phyloP scores from a whole-genome alignment of 2,888 invertebrate genomes.

The Melanargia galathea region DNA sequence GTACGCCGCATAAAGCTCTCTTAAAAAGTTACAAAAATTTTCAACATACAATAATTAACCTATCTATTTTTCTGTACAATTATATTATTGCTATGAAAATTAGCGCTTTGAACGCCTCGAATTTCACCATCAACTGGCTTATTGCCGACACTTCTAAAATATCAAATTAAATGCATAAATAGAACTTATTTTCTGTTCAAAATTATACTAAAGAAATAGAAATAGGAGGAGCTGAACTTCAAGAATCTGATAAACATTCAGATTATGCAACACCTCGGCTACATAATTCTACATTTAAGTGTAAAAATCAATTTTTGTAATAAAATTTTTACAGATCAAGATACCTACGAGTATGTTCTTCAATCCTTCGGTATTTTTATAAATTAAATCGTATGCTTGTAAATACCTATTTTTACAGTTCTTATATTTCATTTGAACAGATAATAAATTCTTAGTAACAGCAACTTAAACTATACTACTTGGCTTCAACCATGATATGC shows the following conservation, averaged over 20 bases:
- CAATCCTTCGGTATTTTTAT: too few species aligned
- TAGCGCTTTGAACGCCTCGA: constrained; percentile 77
- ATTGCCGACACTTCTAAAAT: constrained; percentile 61
- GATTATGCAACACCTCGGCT: not conserved
- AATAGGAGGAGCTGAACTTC: not conserved
- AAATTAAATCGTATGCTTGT: too few species aligned
- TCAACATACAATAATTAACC: constrained; percentile 73
- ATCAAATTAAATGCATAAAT: constrained; percentile 55
- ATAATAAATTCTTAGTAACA: constrained; percentile 52
- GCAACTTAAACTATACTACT: constrained; percentile 61
- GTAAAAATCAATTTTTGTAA: not conserved
- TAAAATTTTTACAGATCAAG: not conserved
- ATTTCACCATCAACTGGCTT: constrained; percentile 63
- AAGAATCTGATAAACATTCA: not conserved
- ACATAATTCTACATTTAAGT: not conserved
- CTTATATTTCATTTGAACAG: constrained; percentile 53
- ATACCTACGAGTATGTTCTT: not conserved
- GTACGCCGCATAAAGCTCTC: constrained; percentile 76
- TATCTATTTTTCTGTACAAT: constrained; percentile 79
- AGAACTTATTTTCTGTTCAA: constrained; percentile 38
- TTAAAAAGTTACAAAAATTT: constrained; percentile 78
- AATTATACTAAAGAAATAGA: not conserved
- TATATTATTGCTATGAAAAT: constrained; percentile 80
- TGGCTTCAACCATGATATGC: constrained; percentile 69
- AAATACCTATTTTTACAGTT: not conserved